phyloP scores from a whole-genome alignment of 2,113 vertebrate genomes.

The Speoplatyrhinus poulsoni region DNA sequence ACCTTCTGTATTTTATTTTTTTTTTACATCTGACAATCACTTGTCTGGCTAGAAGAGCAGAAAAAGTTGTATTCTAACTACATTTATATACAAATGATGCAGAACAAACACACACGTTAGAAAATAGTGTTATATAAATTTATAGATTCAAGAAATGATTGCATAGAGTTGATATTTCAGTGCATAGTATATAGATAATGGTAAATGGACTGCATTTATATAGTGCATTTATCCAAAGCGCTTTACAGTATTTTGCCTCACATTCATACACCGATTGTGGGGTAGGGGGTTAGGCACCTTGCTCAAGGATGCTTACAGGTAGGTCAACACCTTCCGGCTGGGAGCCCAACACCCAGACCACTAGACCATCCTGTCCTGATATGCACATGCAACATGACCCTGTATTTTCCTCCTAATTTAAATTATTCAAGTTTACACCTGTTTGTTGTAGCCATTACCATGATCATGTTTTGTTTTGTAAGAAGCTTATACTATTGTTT shows the following conservation, averaged over 20 bases:
- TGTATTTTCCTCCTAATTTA: slow-evolving; percentile 7
- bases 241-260: neutral
- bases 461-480: slow-evolving; percentile 19
- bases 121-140: slow-evolving; percentile 10
- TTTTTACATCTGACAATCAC: too few species aligned
- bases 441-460: slow-evolving; percentile 19
- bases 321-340: too few species aligned
- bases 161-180: neutral
- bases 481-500: neutral
- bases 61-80: too few species aligned
- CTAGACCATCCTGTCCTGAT: neutral
- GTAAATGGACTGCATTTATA: too few species aligned
- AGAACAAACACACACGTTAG: neutral
- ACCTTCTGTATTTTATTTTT: too few species aligned
- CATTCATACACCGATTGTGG: too few species aligned
- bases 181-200: slow-evolving; percentile 4
- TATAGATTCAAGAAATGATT: slow-evolving; percentile 5
- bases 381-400: slow-evolving; percentile 1
- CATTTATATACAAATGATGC: neutral
- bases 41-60: too few species aligned
- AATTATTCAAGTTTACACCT: slow-evolving; percentile 20
- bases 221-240: too few species aligned
- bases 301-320: too few species aligned
- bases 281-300: too few species aligned
- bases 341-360: too few species aligned